These are phyloP conservation scores for Meteorus cinctellus DNA, from an alignment of 2,888 invertebrate genomes.

Conservation along the genomic window DNA sequence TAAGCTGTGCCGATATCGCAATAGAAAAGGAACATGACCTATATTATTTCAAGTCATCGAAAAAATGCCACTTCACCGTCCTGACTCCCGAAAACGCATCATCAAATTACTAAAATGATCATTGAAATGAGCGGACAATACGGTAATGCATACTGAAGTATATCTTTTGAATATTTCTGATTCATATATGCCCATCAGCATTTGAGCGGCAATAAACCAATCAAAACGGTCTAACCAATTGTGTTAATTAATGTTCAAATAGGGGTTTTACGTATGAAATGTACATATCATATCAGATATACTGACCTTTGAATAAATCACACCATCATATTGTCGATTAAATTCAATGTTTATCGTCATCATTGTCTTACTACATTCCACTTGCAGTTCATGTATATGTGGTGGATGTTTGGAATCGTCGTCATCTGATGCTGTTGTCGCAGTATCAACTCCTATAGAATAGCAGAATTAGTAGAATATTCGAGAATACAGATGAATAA, in stretches of 20 bases:
- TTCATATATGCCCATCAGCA: too few species aligned
- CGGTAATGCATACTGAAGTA: too few species aligned
- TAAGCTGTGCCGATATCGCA: too few species aligned
- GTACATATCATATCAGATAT: neutral
- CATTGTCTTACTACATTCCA: conserved; percentile 86
- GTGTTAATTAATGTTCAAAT: too few species aligned
- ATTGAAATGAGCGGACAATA: neutral
- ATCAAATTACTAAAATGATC: too few species aligned
- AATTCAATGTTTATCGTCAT: conserved; percentile 89
- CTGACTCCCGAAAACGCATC: too few species aligned
- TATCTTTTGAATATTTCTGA: too few species aligned
- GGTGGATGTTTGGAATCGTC: conserved; percentile 83
- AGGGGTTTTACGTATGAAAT: neutral
- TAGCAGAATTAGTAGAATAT: neutral
- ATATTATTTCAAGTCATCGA: too few species aligned
- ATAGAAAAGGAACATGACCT: too few species aligned
- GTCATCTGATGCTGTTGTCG: conserved; percentile 62
- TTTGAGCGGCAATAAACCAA: too few species aligned
- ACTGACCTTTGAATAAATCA: conserved; percentile 84
- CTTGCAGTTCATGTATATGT: conserved; percentile 84
- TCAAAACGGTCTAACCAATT: too few species aligned
- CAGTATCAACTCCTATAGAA: conserved; percentile 41
- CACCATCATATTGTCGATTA: conserved; percentile 83
- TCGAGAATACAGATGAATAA: neutral
- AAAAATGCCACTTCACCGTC: too few species aligned